phyloP scores from a whole-genome alignment of 2,113 vertebrate genomes.

The Scytalopus superciliaris region DNA sequence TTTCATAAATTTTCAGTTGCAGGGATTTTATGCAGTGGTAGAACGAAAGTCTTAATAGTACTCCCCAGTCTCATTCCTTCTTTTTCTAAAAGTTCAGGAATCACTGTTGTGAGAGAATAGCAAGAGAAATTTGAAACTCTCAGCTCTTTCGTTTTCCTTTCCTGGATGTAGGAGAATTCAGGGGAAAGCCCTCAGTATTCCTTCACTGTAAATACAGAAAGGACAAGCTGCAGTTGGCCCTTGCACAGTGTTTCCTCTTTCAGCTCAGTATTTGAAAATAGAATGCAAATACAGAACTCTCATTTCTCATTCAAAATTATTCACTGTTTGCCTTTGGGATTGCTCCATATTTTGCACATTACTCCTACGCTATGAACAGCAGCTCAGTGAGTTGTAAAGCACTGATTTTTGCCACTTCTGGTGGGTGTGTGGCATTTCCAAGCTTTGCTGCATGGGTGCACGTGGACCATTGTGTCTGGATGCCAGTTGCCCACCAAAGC shows the following conservation, averaged over 20 bases:
- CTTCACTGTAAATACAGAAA: not conserved
- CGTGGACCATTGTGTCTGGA: not conserved
- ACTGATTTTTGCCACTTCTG: not conserved
- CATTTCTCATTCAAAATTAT: not conserved
- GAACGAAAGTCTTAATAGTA: not conserved
- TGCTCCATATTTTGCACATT: not conserved
- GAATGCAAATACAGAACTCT: not conserved
- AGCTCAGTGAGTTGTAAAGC: not conserved
- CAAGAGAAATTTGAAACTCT: not conserved
- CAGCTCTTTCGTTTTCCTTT: not conserved
- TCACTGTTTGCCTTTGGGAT: not conserved
- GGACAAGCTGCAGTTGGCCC: not conserved
- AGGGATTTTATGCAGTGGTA: accelerated
- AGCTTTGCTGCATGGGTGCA: not conserved
- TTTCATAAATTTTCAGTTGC: accelerated
- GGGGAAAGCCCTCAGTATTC: accelerated
- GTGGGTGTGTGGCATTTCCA: not conserved
- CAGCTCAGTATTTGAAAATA: not conserved
- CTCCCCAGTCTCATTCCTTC: not conserved
- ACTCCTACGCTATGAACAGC: accelerated
- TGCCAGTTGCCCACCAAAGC: not conserved
- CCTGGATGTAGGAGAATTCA: not conserved
- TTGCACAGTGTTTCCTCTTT: not conserved
- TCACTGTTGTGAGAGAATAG: not conserved
- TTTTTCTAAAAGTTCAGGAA: not conserved